Percentiles rank a stretch among this genome's conserved stretches.
phyloP scores from a whole-genome alignment of 2,888 invertebrate genomes.

The Neuroscelio doddi region DNA sequence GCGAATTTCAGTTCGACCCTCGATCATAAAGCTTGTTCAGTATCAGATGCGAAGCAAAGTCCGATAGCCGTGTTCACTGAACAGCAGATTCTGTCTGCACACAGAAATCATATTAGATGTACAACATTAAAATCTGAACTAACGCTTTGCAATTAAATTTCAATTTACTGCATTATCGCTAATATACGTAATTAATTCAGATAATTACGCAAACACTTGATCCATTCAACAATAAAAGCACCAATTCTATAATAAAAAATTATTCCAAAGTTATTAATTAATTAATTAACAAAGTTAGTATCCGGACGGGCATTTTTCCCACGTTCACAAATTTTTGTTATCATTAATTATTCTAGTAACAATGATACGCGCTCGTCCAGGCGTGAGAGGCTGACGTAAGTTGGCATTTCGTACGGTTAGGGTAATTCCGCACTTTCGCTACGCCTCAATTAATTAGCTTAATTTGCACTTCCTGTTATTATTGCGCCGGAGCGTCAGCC shows the following conservation, averaged over 20 bases:
- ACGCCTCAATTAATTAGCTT: constrained; percentile 65
- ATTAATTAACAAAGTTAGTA: too few species aligned
- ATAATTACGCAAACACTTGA: too few species aligned
- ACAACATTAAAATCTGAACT: constrained; percentile 22
- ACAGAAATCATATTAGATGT: constrained; percentile 38
- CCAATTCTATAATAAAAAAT: too few species aligned
- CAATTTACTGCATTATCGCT: too few species aligned
- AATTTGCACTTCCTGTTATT: constrained; percentile 67
- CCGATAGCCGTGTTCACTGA: constrained; percentile 40
- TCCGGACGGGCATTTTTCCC: too few species aligned
- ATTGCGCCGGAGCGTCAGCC: neutral
- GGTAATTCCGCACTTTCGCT: constrained; percentile 62
- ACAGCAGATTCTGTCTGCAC: constrained; percentile 39
- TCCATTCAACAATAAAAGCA: too few species aligned
- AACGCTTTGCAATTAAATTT: constrained; percentile 35
- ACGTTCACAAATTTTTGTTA: neutral
- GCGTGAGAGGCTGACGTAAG: constrained; percentile 34
- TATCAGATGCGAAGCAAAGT: constrained; percentile 35
- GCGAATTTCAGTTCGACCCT: constrained; percentile 44
- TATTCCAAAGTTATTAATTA: too few species aligned
- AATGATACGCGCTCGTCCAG: constrained; percentile 1
- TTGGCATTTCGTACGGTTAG: constrained; percentile 48
- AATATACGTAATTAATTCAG: too few species aligned
- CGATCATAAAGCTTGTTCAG: constrained; percentile 45
- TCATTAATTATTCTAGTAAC: constrained; percentile 2